Evolutionary conservation across 2,113 vertebrate genomes (phyloP), one percentile per base, ranked within the genome.

Genomic region (Tamias sibiricus): DNA sequence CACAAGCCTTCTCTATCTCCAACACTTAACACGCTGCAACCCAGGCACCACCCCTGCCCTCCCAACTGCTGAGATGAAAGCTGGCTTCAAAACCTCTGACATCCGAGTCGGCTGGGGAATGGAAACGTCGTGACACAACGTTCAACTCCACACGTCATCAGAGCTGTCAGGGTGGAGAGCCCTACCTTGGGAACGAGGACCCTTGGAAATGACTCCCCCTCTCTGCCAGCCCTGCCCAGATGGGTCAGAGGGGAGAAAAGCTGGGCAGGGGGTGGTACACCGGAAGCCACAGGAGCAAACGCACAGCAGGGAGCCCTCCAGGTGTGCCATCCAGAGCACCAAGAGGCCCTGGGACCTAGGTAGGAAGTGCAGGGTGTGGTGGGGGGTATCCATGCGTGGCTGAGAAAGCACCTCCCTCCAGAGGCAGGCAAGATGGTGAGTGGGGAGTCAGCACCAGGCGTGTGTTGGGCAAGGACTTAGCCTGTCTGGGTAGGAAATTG

Each of bases 1-100:
- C 79, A 79, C 95, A 88, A 72, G 84, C 19, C 93, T 96, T 91
- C 87, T 87, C 74, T 83, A 75, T 74, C 66, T 88, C 88, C 85
- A 87, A 87, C 82, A 74, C 44, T 92, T 93, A 94, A 88, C 85
- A 87, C 52, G 7, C 3, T 49, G 42, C 1, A 3, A 85, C 81
- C 76, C 19, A 14, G 90, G 91, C 71, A 77, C 91, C 57, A 93
- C 66, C 49, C 92, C 76, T 76, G 86, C 66, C 59, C 74, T 93
- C 59, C 59, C 5, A 11, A 37, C 9, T 14, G 32, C 49, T 71
- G 59, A 16, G 52, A 68, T 32, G 79, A 75, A 87, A 95, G 74
- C 87, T 83, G 86, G 37, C 64, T 92, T 93, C 68, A 90, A 87
- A 95, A 69, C 26, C 28, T 4, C 74, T 62, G 82, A 82, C 93